Conservation (phyloP, 1,140 invertebrate species). For the Euura lappo region DNA sequence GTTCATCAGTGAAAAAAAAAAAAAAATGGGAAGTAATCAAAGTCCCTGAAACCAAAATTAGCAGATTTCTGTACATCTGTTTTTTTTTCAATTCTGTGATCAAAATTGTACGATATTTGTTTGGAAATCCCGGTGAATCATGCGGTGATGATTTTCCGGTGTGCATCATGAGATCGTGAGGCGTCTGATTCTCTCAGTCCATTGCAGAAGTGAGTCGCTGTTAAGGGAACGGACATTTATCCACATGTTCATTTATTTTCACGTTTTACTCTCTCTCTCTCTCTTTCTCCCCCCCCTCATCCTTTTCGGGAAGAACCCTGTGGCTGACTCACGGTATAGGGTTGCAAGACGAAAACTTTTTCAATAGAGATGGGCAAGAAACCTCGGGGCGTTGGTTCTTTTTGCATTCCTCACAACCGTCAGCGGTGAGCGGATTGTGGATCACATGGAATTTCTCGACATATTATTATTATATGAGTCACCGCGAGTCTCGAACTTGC, state of each 20-base stretch:
- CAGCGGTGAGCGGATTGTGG: neutral
- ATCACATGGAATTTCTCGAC: neutral
- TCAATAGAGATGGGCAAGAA: neutral
- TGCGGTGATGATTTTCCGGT: no score
- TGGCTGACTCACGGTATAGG: neutral
- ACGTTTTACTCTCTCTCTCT: conserved; percentile 1
- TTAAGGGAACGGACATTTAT: neutral
- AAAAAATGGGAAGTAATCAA: no score
- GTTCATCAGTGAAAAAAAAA: no score
- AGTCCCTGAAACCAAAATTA: no score
- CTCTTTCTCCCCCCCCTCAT: neutral
- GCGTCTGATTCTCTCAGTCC: no score
- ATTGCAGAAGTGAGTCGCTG: no score
- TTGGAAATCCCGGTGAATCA: no score
- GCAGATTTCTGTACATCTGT: no score
- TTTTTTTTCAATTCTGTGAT: no score
- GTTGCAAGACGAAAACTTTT: neutral
- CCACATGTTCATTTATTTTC: conserved; percentile 11
- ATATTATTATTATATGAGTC: neutral
- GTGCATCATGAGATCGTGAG: no score
- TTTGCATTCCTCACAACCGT: conserved; percentile 1
- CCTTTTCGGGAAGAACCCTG: neutral
- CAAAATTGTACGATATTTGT: no score
- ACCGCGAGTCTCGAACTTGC: neutral
- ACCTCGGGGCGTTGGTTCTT: neutral